Percentiles rank a stretch among this genome's conserved stretches.
Conservation (phyloP, 2,888 invertebrate genomes). For the Phytoseiulus persimilis region DNA sequence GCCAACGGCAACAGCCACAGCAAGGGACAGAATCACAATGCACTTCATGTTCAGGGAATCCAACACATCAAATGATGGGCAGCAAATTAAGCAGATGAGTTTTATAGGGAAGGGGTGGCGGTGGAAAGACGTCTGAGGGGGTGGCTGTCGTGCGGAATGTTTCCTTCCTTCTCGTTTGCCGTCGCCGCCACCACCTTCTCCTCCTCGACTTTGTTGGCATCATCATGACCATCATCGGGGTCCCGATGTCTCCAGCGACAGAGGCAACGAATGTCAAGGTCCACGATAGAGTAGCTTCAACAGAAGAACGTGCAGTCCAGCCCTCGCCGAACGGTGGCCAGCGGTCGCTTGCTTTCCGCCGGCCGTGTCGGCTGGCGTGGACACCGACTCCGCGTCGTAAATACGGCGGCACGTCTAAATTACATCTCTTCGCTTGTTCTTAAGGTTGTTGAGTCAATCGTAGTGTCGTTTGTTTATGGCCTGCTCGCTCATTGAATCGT, state of each 20-base stretch:
- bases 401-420: not conserved
- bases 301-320: not conserved
- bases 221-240: constrained; percentile 20
- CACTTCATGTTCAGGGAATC: constrained; percentile 20
- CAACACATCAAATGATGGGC: constrained; percentile 26
- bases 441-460: not conserved
- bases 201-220: not conserved
- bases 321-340: not conserved
- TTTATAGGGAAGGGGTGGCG: constrained; percentile 30
- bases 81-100: constrained; percentile 12
- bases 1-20: constrained; percentile 7
- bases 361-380: not conserved
- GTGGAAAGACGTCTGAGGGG: constrained; percentile 24
- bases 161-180: not conserved
- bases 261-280: constrained; percentile 6
- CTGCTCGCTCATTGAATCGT: too few relatives aligned
- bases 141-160: not conserved
- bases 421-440: not conserved
- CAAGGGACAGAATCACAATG: not conserved
- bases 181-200: not conserved
- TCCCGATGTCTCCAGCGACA: not conserved
- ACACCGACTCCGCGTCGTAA: not conserved
- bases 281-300: not conserved
- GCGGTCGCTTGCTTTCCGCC: not conserved
- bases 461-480: not conserved